phyloP scores from a whole-genome alignment of 2,797 vertebrate species.

The Psittacula echo region DNA sequence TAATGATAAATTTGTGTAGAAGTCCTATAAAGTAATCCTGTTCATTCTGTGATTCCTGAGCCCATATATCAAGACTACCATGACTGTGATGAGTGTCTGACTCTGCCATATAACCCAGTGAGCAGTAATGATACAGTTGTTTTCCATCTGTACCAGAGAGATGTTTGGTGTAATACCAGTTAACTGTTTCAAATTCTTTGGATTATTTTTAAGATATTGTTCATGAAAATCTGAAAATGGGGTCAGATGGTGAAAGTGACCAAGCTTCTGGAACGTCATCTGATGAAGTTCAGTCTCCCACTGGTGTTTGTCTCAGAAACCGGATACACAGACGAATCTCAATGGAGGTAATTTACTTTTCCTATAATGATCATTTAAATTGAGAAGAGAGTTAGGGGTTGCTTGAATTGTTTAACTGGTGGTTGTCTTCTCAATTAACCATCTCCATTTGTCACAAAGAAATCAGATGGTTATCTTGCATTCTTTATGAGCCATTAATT shows the following conservation, averaged over 20 bases:
- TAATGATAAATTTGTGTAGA: not conserved
- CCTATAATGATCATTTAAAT: not conserved
- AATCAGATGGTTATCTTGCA: not conserved
- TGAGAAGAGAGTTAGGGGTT: not conserved
- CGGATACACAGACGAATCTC: slow-evolving; percentile 93
- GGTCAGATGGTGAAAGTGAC: slow-evolving; percentile 96
- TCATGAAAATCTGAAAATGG: slow-evolving; percentile 97
- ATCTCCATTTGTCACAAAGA: not conserved
- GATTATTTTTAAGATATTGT: slow-evolving; percentile 87
- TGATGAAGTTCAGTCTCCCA: slow-evolving; percentile 95
- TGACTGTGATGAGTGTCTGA: not conserved
- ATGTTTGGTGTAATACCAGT: not conserved
- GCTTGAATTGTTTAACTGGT: not conserved
- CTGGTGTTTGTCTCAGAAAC: slow-evolving; percentile 94
- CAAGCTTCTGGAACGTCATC: slow-evolving; percentile 96
- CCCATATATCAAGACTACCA: not conserved
- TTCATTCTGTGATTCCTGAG: not conserved
- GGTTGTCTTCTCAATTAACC: not conserved
- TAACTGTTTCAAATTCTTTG: slow-evolving; percentile 2
- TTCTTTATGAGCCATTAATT: not conserved
- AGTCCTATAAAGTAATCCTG: not conserved
- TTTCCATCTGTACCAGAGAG: not conserved
- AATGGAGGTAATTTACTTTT: slow-evolving; percentile 85
- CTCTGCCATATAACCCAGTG: not conserved
- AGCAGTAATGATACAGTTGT: not conserved